Base-by-base conservation (phyloP, 2,797 vertebrate genomes). In the Denticeps clupeoides region DNA sequence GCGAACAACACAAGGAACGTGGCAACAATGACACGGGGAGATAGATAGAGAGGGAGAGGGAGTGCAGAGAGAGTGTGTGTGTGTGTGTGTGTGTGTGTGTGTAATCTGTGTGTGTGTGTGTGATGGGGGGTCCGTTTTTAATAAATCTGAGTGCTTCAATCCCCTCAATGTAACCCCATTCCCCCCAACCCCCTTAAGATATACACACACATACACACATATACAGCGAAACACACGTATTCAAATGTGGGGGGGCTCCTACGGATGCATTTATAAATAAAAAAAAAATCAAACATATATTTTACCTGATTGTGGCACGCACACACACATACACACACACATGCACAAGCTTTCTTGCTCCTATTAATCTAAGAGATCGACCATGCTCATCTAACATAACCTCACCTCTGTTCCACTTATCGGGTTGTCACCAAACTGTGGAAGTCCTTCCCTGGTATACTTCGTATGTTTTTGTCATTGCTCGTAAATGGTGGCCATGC, bases 61-160 rank as follows among this genome's bases (percentile, higher is more conserved):
- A 49, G 45, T 54, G 16, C n/a, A 26, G 23, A 18, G 40, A 50
- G 18, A 16, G 40, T 5, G 24, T 25, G 24, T 25, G 24, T 23
- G 24, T 5, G 24, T 5, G 24, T 25, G 24, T 25, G 24, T 25
- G 24, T 5, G 24, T 5, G 24, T 25, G 24, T 25, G 24, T 25
- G 24, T 19, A n/a, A n/a, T n/a, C 18, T 19, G 18, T 19, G 18
- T 19, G 18, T 19, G 18, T 19, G 18, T 19, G 3, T 19, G 18
- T 2, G 18, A 3, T 32, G 27, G 59, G 59, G 62, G 55, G 65
- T 68, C 55, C 55, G 66, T 78, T 81, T 82, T 82, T 82, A 84
- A 82, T 82, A 82, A 80, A 78, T 80, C 65, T 69, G 78, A 82
- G 82, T 84, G 82, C 76, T 75, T 78, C 75, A 78, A 71, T 80